Evolutionary conservation across 2,113 vertebrate species (phyloP), one percentile per base, ranked within the genome.

Genomic region (Excalfactoria chinensis): DNA sequence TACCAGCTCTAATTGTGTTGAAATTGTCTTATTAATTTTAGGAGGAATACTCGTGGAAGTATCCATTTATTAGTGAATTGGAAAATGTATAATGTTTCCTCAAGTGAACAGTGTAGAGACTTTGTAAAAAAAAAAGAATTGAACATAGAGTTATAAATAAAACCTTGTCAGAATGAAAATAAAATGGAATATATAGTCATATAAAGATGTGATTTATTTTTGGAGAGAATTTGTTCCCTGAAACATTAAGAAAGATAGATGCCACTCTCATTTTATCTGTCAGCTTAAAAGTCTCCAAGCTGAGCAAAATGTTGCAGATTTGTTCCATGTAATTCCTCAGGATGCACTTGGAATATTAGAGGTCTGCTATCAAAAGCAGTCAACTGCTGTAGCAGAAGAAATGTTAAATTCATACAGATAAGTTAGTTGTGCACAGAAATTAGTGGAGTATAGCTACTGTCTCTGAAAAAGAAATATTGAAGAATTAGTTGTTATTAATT

Each of bases 1-100:
- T 40, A 14, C 28, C 59, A 59, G 6, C 7, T 87, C 53, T 85
- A 89, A 82, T 58, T 79, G 11, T 19, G 26, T 78, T 85, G 7
- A 76, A 69, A 75, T 75, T 93, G 93, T 95, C 26, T 66, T 63
- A 55, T 85, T 91, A 87, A 46, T 82, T 89, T 89, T 48, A 75
- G 26, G 59, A 55, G 20, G 6, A 90, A 48, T 75, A 34, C 40
- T 84, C 12, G 26, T 25, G 14, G 14, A 22, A 1, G 53, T 73
- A 55, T 3, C 14, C 64, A 62, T 78, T 82, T 87, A 51, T 85
- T 82, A 67, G 16, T 18, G 12, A 92, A 41, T 77, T 86, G 86
- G 48, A 73, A 63, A 56, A 73, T 32, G 5, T 9, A 26, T 58
- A 66, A 48, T 7, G 53, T 93, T 44, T 76, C 28, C 63, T 75